Evolutionary conservation across 2,797 vertebrate species (phyloP).

Genomic region (Phalanger gymnotis): DNA sequence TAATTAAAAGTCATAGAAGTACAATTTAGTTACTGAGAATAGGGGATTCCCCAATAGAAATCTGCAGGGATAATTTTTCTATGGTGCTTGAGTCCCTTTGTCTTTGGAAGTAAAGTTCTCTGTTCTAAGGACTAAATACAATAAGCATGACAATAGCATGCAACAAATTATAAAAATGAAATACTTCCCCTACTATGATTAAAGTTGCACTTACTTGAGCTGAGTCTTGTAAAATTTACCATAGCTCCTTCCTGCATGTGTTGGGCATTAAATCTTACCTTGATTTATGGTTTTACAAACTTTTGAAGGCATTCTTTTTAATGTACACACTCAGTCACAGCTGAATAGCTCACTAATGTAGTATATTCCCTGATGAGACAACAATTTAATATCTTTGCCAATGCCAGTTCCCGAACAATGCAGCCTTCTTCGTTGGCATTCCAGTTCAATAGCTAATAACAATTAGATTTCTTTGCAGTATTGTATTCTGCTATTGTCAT

Average conservation of each 20-base stretch:
- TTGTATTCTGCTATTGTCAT: conserved; percentile 80
- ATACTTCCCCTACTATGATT: conserved; percentile 56
- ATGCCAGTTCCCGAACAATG: conserved; percentile 74
- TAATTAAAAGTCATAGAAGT: conserved; percentile 79
- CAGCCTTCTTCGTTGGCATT: conserved; percentile 77
- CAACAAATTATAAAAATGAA: conserved; percentile 65
- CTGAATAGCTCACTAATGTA: conserved; percentile 78
- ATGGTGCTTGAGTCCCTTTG: conserved; percentile 28
- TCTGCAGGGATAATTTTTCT: conserved; percentile 32
- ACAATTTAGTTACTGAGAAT: conserved; percentile 62
- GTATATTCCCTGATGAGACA: conserved; percentile 76
- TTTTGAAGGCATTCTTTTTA: conserved; percentile 66
- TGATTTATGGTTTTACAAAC: conserved; percentile 80
- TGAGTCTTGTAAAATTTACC: conserved; percentile 56
- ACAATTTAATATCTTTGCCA: conserved; percentile 77
- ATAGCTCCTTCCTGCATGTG: conserved; percentile 36
- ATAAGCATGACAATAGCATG: conserved; percentile 52
- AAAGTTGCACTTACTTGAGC: conserved; percentile 52
- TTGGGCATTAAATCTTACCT: conserved; percentile 62
- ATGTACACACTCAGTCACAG: conserved; percentile 66
- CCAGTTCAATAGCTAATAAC: conserved; percentile 70
- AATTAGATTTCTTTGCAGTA: conserved; percentile 78
- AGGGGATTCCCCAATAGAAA: conserved; percentile 59
- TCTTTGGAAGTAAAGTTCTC: conserved; percentile 5
- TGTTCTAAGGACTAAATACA: conserved; percentile 35